Conservation (phyloP, 2,888 invertebrate species). For the Drosophila kanekoi region DNA sequence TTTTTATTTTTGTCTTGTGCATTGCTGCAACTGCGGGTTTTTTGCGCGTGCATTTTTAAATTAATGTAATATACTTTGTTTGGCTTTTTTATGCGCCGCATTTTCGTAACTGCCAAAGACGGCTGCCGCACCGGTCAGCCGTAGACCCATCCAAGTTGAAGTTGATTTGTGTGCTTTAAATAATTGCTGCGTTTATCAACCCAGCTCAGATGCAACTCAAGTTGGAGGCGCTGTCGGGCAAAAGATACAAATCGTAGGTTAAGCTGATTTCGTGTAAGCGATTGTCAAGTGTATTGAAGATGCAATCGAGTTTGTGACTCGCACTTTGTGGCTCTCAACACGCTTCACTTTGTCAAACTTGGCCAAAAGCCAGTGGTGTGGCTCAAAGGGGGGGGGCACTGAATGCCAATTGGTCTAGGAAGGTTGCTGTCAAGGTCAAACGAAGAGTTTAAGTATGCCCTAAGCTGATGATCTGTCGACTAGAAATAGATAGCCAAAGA, state of each 20-base stretch:
- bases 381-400: slow-evolving; percentile 17
- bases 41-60: slow-evolving; percentile 50
- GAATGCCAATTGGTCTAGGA: background rate
- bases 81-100: slow-evolving; percentile 29
- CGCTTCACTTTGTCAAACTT: slow-evolving; percentile 26
- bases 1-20: slow-evolving; percentile 20
- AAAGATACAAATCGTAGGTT: slow-evolving; percentile 52
- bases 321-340: slow-evolving; percentile 29
- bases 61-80: slow-evolving; percentile 54
- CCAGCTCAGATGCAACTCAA: slow-evolving; percentile 8
- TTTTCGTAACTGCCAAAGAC: slow-evolving; percentile 27
- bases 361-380: slow-evolving; percentile 38
- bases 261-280: slow-evolving; percentile 58
- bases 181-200: slow-evolving; percentile 69
- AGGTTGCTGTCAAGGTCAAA: slow-evolving; percentile 34
- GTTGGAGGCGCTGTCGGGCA: slow-evolving; percentile 15
- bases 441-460: slow-evolving; percentile 3
- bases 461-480: background rate
- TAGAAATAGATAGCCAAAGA: slow-evolving; percentile 6
- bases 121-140: slow-evolving; percentile 19
- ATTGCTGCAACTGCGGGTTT: slow-evolving; percentile 26
- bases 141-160: slow-evolving; percentile 41
- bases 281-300: slow-evolving; percentile 68
- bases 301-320: slow-evolving; percentile 56
- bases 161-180: slow-evolving; percentile 70